These are phyloP conservation scores for Mormoops blainvillei DNA, from an alignment of 2,113 vertebrate genomes.

Conservation along the genomic window DNA sequence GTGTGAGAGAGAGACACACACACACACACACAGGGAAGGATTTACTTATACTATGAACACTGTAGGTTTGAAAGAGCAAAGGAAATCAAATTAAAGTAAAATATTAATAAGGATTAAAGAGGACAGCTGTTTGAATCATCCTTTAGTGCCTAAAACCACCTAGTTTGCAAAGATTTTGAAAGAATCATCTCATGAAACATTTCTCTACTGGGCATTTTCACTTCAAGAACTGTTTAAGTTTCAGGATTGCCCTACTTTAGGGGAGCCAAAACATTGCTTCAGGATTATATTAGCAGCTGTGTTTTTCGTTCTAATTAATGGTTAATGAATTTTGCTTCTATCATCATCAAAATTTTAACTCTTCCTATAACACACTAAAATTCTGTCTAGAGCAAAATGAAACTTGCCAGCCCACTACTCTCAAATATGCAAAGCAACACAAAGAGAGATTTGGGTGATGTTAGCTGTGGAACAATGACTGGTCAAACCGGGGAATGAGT, in stretches of 20 bases:
- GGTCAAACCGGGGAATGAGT: background rate
- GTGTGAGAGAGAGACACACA: background rate
- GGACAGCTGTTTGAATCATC: background rate
- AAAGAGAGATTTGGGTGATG: background rate
- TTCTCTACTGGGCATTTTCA: background rate
- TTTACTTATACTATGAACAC: background rate
- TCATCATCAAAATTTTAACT: background rate
- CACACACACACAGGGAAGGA: background rate
- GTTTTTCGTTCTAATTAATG: background rate
- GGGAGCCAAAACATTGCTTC: background rate
- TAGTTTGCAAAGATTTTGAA: background rate
- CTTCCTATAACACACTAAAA: background rate
- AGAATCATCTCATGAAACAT: background rate
- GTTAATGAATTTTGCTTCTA: background rate
- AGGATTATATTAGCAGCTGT: background rate
- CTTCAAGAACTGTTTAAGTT: slow-evolving; percentile 11
- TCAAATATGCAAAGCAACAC: background rate
- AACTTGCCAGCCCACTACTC: background rate
- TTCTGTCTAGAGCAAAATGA: background rate
- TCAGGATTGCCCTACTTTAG: background rate
- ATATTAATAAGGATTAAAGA: background rate
- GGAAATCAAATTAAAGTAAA: background rate
- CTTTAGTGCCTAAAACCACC: background rate
- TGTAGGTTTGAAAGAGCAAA: background rate
- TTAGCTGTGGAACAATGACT: background rate